Conservation (phyloP, 1,140 invertebrate genomes). For the Drosophila leontia region DNA sequence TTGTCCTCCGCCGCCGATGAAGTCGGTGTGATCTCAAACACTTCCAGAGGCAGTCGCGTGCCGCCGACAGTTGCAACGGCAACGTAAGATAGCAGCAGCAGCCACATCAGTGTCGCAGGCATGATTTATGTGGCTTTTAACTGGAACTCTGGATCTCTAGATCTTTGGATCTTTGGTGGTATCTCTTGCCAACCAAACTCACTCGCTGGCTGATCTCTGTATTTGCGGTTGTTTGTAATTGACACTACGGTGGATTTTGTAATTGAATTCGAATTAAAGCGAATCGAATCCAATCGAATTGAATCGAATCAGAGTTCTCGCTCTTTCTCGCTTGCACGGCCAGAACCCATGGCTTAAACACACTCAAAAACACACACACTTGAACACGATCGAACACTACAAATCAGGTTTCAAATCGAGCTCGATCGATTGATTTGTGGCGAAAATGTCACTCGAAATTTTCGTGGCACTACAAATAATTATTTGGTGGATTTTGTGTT, state of each 20-base stretch:
- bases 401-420: conserved; percentile 63
- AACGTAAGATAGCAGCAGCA: conserved; percentile 56
- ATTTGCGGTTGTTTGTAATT: conserved; percentile 48
- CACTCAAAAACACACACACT: conserved; percentile 41
- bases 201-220: conserved; percentile 2
- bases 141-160: conserved; percentile 4
- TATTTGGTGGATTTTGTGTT: conserved; percentile 13
- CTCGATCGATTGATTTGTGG: conserved; percentile 47
- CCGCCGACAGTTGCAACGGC: conserved; percentile 41
- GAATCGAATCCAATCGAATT: conserved; percentile 42
- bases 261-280: conserved; percentile 44
- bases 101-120: conserved; percentile 48
- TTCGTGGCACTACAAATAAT: conserved; percentile 24
- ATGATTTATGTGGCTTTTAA: conserved; percentile 44
- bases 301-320: conserved; percentile 43
- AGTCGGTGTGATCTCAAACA: conserved; percentile 77
- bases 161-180: conserved; percentile 5
- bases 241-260: conserved; percentile 46
- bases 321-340: conserved; percentile 39
- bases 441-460: conserved; percentile 53
- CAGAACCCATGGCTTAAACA: conserved; percentile 56
- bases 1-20: conserved; percentile 46
- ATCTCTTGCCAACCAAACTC: not conserved
- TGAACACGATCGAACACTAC: conserved; percentile 33
- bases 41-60: conserved; percentile 81